These are phyloP conservation scores for Cenopis cana DNA, from an alignment of 2,888 invertebrate species.

Conservation along the genomic window DNA sequence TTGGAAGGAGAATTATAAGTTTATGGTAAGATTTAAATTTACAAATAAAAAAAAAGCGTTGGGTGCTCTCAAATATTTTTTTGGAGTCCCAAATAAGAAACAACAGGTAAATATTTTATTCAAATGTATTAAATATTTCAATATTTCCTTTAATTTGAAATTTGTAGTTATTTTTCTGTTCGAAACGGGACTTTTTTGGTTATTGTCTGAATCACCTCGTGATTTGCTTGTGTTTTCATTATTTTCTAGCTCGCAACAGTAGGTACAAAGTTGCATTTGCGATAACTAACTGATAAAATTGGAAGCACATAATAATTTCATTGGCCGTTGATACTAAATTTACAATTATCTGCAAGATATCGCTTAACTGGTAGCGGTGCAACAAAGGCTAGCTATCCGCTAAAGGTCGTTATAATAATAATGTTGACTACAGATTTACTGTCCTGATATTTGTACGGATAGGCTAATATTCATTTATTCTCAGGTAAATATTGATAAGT, in stretches of 20 bases:
- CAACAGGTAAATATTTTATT: too few species aligned
- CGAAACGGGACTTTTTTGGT: too few species aligned
- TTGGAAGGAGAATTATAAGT: too few species aligned
- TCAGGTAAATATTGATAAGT: too few species aligned
- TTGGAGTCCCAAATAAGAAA: too few species aligned
- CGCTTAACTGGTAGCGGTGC: conserved; percentile 1
- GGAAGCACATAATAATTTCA: conserved; percentile 3
- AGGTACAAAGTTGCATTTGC: not conserved
- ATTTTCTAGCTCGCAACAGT: not conserved
- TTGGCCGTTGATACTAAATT: not conserved
- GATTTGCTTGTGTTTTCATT: not conserved
- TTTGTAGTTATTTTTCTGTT: too few species aligned
- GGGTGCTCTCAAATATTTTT: too few species aligned
- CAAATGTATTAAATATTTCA: too few species aligned
- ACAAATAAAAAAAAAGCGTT: too few species aligned
- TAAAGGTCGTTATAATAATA: conserved; percentile 2
- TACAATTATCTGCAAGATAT: conserved; percentile 8
- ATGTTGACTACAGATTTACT: not conserved
- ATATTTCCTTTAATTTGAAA: too few species aligned
- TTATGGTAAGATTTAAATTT: too few species aligned
- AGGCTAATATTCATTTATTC: too few species aligned
- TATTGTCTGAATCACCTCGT: not conserved
- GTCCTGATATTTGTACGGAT: not conserved
- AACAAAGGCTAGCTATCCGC: not conserved
- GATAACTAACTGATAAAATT: not conserved